A percentile compares a stretch with the other conserved stretches of the same genome.
Conservation (phyloP, 1,140 invertebrate species). For the Heliconius hermathena region DNA sequence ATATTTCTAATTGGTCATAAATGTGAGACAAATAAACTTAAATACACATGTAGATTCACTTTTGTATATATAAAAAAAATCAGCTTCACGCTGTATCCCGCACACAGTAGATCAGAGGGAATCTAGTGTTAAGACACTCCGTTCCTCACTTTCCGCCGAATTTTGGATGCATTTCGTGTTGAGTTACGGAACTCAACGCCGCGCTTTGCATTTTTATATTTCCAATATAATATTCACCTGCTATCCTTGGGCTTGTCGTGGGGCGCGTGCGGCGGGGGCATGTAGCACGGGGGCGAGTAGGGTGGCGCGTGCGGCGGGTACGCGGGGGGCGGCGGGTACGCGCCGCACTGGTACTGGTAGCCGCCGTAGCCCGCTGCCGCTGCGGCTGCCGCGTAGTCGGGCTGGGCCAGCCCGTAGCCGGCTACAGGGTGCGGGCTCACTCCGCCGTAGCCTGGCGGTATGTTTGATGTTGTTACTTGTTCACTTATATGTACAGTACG, state of each 20-base stretch:
- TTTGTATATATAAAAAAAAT: too few species aligned
- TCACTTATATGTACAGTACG: too few species aligned
- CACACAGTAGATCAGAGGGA: too few species aligned
- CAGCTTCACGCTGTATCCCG: too few species aligned
- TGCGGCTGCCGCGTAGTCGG: constrained; percentile 88
- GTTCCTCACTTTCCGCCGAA: too few species aligned
- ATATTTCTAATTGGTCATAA: too few species aligned
- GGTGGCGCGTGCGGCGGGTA: constrained; percentile 85
- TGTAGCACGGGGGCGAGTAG: constrained; percentile 90
- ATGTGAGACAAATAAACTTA: too few species aligned
- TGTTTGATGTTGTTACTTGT: neutral
- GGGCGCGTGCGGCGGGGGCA: constrained; percentile 90
- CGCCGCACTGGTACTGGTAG: constrained; percentile 83
- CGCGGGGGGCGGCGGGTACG: constrained; percentile 84
- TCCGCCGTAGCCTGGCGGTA: constrained; percentile 86
- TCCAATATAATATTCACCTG: constrained; percentile 83
- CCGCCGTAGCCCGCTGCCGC: constrained; percentile 85
- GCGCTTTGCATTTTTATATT: neutral
- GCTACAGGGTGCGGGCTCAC: constrained; percentile 89
- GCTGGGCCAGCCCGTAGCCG: constrained; percentile 90
- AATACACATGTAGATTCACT: too few species aligned
- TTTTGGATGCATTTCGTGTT: too few species aligned
- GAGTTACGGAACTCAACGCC: too few species aligned
- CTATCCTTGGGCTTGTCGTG: constrained; percentile 89
- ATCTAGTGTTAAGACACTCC: too few species aligned